A percentile compares a stretch with the other conserved stretches of the same genome.
Conservation (phyloP, 2,797 vertebrate species). For the Acanthopagrus latus region DNA sequence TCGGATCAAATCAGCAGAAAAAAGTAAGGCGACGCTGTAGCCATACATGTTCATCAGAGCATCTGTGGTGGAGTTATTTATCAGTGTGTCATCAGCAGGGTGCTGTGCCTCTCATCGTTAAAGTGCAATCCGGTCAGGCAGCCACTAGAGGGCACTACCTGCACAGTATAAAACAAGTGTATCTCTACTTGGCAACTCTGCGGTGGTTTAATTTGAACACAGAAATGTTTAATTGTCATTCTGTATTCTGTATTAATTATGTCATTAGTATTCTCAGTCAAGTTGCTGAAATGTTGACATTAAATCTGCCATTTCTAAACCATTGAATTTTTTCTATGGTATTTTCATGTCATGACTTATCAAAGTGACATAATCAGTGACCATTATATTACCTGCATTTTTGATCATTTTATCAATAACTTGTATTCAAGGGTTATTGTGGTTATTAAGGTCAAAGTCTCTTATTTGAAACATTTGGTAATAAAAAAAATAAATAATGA, state of each 20-base stretch:
- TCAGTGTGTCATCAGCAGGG: neutral
- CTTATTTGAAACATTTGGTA: neutral
- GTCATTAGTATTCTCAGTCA: neutral
- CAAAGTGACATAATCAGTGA: too few species aligned
- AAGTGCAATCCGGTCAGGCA: neutral
- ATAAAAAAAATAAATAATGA: too few species aligned
- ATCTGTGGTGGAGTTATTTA: neutral
- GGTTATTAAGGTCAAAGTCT: neutral
- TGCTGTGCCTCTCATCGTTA: neutral
- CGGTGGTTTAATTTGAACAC: neutral
- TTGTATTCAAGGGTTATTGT: neutral
- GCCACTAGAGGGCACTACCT: slow-evolving; percentile 71
- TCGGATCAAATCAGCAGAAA: neutral
- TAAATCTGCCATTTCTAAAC: neutral
- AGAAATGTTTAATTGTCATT: neutral
- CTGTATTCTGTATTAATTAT: neutral
- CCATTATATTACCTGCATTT: too few species aligned
- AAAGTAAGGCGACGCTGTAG: neutral
- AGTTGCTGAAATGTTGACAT: neutral
- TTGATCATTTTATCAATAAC: neutral
- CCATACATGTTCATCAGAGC: neutral
- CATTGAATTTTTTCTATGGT: neutral
- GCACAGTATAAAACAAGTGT: slow-evolving; percentile 11
- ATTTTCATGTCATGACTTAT: too few species aligned
- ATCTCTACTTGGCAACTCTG: too few species aligned